These are phyloP conservation scores for Oryzias sinensis DNA, from an alignment of 2,797 vertebrate species.

Conservation along the genomic window DNA sequence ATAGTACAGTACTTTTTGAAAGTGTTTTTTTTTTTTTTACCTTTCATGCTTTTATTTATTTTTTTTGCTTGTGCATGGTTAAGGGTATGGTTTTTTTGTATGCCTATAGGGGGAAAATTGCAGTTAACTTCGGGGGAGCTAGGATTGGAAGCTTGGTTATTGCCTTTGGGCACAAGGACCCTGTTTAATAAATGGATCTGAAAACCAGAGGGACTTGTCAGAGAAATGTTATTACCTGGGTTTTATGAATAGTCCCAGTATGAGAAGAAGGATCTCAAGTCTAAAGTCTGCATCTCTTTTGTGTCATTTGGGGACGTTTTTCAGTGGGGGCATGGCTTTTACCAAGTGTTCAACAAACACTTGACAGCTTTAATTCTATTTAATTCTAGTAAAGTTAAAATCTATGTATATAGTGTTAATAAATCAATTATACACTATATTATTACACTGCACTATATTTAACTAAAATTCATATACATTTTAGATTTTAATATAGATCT, in stretches of 20 bases:
- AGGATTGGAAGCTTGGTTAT: constrained; percentile 55
- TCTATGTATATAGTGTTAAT: no score
- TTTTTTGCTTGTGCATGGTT: not conserved
- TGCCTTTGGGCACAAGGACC: constrained; percentile 56
- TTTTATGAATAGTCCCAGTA: constrained; percentile 71
- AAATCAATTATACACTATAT: no score
- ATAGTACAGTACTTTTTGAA: no score
- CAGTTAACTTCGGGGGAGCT: constrained; percentile 29
- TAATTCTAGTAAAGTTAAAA: not conserved
- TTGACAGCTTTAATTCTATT: constrained; percentile 33
- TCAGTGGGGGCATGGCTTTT: constrained; percentile 27
- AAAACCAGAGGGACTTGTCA: constrained; percentile 65
- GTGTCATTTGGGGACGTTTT: constrained; percentile 43
- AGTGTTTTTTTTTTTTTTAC: no score
- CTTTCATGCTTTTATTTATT: not conserved
- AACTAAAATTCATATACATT: no score
- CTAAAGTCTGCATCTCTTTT: constrained; percentile 50
- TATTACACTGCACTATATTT: no score
- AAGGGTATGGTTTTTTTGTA: not conserved
- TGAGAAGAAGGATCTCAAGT: constrained; percentile 45
- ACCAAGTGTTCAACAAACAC: constrained; percentile 29
- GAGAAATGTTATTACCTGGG: constrained; percentile 72
- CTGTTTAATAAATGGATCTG: constrained; percentile 69
- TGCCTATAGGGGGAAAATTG: constrained; percentile 14
- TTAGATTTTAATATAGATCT: no score